Percentiles rank a stretch among this genome's conserved stretches.
phyloP scores from a whole-genome alignment of 2,888 invertebrate species.

The Mythimna pallens region DNA sequence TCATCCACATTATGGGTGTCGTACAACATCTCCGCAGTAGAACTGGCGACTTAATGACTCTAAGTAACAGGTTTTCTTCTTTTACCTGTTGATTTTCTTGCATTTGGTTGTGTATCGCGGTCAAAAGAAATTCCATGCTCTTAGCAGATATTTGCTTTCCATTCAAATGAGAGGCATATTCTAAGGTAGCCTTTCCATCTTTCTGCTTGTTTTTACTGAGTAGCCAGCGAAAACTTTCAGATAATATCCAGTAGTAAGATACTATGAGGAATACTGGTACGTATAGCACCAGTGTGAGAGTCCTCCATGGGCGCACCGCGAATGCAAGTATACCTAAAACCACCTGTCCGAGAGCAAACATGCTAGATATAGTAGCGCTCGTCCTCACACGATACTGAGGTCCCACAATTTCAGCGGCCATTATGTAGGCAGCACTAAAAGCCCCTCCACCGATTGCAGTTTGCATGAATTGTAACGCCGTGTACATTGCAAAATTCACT shows the following conservation, averaged over 20 bases:
- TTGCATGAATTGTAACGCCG: slow-evolving; percentile 82
- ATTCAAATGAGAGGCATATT: slow-evolving; percentile 91
- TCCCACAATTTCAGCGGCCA: slow-evolving; percentile 94
- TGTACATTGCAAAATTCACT: slow-evolving; percentile 84
- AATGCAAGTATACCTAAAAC: slow-evolving; percentile 92
- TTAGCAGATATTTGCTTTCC: slow-evolving; percentile 87
- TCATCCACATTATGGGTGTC: slow-evolving; percentile 95
- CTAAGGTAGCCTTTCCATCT: slow-evolving; percentile 91
- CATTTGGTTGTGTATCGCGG: slow-evolving; percentile 75
- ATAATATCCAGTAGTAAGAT: slow-evolving; percentile 92
- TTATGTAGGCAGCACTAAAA: slow-evolving; percentile 86
- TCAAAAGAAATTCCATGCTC: slow-evolving; percentile 80
- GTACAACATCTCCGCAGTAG: slow-evolving; percentile 91
- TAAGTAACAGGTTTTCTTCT: slow-evolving; percentile 74
- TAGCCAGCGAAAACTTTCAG: slow-evolving; percentile 95
- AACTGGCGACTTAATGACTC: slow-evolving; percentile 88
- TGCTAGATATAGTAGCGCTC: slow-evolving; percentile 92
- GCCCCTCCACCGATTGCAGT: slow-evolving; percentile 85
- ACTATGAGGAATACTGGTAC: slow-evolving; percentile 92
- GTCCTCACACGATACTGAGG: slow-evolving; percentile 93
- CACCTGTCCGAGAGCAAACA: slow-evolving; percentile 94
- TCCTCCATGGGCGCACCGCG: slow-evolving; percentile 93
- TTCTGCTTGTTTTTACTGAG: slow-evolving; percentile 92
- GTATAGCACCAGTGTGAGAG: slow-evolving; percentile 92
- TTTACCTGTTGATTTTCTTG: slow-evolving; percentile 62